A percentile compares a stretch with the other conserved stretches of the same genome.
Evolutionary conservation across 2,113 vertebrate genomes (phyloP).

Genomic region (Egretta garzetta): DNA sequence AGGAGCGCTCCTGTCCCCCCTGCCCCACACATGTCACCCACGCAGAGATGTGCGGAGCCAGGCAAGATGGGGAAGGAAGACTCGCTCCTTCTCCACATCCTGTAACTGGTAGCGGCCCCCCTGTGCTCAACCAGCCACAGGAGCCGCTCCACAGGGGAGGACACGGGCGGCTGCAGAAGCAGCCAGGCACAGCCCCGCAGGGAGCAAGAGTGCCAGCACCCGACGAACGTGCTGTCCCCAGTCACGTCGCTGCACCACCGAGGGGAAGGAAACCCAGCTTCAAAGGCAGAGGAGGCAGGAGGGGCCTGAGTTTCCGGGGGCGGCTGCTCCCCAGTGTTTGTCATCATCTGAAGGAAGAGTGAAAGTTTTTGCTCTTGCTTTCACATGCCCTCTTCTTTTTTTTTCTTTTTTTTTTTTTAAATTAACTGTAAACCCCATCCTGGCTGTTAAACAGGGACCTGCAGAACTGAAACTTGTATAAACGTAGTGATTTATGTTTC

Average conservation of each 20-base stretch:
- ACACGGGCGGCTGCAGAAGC: fast-evolving
- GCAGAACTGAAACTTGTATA: neutral
- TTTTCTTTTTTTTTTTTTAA: neutral
- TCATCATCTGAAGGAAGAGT: neutral
- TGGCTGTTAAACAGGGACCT: neutral
- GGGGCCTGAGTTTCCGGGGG: neutral
- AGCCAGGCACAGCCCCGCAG: neutral
- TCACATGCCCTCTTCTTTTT: neutral
- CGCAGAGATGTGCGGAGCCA: neutral
- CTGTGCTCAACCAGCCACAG: fast-evolving
- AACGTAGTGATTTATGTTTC: neutral
- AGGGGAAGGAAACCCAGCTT: neutral
- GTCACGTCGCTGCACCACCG: neutral
- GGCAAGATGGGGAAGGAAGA: neutral
- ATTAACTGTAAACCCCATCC: neutral
- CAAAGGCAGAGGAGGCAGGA: neutral
- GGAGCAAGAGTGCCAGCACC: neutral
- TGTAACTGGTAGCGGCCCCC: fast-evolving
- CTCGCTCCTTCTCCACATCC: neutral
- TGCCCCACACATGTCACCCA: neutral
- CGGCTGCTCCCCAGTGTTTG: neutral
- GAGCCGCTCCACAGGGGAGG: neutral
- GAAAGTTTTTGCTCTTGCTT: conserved; percentile 1
- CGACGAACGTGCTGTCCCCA: neutral
- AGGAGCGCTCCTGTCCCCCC: too few relatives aligned